Conservation (phyloP, 2,797 vertebrate genomes). For the Pterois miles region DNA sequence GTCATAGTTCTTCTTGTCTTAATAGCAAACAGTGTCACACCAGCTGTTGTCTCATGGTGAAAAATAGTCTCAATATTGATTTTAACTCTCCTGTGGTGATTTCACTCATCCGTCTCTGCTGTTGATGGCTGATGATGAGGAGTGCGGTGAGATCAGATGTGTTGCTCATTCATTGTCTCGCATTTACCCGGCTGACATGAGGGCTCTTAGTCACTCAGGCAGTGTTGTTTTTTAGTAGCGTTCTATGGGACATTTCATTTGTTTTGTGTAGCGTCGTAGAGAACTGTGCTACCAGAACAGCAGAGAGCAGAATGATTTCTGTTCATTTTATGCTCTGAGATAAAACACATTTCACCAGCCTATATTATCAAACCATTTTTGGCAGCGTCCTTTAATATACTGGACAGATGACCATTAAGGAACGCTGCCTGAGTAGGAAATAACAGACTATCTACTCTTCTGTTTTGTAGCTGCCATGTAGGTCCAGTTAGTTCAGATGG, state of each 20-base stretch:
- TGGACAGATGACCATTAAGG: not conserved
- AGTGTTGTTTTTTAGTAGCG: not conserved
- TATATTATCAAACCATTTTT: constrained; percentile 10
- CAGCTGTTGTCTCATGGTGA: constrained; percentile 37
- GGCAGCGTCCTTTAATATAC: constrained; percentile 1
- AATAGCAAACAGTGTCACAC: constrained; percentile 21
- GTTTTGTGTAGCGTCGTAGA: not conserved
- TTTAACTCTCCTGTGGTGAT: constrained; percentile 54
- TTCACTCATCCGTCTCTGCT: constrained; percentile 61
- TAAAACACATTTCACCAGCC: not conserved
- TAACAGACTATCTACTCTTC: not conserved
- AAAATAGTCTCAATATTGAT: constrained; percentile 64
- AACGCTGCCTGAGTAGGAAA: not conserved
- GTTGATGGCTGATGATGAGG: constrained; percentile 60
- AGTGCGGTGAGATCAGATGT: constrained; percentile 67
- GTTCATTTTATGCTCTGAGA: not conserved
- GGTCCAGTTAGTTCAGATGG: too few species aligned
- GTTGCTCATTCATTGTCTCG: constrained; percentile 61
- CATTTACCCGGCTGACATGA: constrained; percentile 17
- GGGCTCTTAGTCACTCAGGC: constrained; percentile 19
- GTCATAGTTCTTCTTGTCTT: constrained; percentile 18
- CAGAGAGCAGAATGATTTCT: not conserved
- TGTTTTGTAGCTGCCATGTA: not conserved
- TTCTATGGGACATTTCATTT: not conserved
- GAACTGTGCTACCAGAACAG: not conserved